phyloP scores from a whole-genome alignment of 2,888 invertebrate genomes.

The Orchestes rusci region DNA sequence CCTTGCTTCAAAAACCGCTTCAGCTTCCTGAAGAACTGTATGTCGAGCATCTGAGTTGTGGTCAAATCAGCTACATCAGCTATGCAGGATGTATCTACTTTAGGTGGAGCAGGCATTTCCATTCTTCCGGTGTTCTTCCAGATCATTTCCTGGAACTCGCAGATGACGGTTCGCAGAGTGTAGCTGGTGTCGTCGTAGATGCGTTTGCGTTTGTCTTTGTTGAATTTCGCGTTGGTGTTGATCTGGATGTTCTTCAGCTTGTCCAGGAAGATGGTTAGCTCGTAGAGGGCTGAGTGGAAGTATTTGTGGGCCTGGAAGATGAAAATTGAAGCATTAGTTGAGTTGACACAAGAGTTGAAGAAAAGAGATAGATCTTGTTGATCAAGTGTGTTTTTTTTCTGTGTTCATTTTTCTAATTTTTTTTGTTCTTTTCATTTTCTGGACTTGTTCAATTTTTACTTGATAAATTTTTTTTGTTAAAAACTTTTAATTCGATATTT shows the following conservation, averaged over 20 bases:
- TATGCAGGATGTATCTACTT: conserved; percentile 36
- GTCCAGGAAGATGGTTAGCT: conserved; percentile 47
- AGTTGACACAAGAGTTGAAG: not conserved
- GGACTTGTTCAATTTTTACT: no score
- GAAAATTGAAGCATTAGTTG: not conserved
- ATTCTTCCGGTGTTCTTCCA: conserved; percentile 40
- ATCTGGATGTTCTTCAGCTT: conserved; percentile 42
- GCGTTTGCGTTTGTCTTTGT: conserved; percentile 39
- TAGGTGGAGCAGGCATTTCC: conserved; percentile 34
- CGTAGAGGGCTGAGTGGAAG: conserved; percentile 50
- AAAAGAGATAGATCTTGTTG: not conserved
- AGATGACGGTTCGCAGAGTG: conserved; percentile 46
- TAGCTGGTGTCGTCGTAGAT: conserved; percentile 44
- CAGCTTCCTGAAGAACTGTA: conserved; percentile 54
- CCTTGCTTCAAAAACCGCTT: conserved; percentile 46
- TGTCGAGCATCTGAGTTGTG: conserved; percentile 52
- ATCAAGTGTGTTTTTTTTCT: not conserved
- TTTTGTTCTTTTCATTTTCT: not conserved
- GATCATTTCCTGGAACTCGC: conserved; percentile 53
- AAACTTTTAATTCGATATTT: not conserved
- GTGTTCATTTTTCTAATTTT: not conserved
- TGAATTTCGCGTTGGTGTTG: conserved; percentile 36
- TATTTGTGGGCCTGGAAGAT: conserved; percentile 52
- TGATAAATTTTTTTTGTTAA: not conserved
- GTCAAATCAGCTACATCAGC: conserved; percentile 45